Evolutionary conservation across 2,113 vertebrate species (phyloP).

Genomic region (Zingel zingel): DNA sequence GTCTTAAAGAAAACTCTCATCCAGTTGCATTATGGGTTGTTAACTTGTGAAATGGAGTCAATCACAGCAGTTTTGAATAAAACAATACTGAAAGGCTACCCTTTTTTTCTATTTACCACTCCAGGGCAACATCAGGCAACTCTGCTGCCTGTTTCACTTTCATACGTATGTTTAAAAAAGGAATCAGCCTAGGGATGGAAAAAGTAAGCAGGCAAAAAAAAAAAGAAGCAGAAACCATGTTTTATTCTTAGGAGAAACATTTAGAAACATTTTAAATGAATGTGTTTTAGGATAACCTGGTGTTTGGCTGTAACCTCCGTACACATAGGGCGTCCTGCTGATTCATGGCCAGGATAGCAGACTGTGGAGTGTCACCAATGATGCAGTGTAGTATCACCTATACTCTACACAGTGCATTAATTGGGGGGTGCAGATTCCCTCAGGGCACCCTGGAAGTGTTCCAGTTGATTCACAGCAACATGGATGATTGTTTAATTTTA

Average conservation of each 20-base stretch:
- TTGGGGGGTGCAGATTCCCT: neutral
- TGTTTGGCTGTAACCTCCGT: neutral
- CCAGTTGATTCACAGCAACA: neutral
- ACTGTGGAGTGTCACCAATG: neutral
- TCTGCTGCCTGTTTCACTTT: neutral
- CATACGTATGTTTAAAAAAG: neutral
- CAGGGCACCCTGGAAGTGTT: neutral
- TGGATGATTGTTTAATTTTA: neutral
- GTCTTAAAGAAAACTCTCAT: neutral
- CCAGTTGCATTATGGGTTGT: neutral
- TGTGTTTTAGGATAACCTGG: neutral
- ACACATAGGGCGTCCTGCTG: neutral
- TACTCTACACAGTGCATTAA: neutral
- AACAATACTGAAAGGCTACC: neutral
- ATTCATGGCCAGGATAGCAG: neutral
- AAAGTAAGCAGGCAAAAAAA: neutral
- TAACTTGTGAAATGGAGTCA: neutral
- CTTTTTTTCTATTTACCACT: neutral
- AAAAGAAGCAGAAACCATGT: neutral
- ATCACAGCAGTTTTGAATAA: neutral
- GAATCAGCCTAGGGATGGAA: neutral
- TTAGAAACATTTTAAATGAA: neutral
- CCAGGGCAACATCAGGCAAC: neutral
- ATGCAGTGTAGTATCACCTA: neutral
- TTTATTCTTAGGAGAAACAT: neutral